A percentile compares a stretch with the other conserved stretches of the same genome.
phyloP scores from a whole-genome alignment of 2,113 vertebrate genomes.

The Corythoichthys haematopterus region DNA sequence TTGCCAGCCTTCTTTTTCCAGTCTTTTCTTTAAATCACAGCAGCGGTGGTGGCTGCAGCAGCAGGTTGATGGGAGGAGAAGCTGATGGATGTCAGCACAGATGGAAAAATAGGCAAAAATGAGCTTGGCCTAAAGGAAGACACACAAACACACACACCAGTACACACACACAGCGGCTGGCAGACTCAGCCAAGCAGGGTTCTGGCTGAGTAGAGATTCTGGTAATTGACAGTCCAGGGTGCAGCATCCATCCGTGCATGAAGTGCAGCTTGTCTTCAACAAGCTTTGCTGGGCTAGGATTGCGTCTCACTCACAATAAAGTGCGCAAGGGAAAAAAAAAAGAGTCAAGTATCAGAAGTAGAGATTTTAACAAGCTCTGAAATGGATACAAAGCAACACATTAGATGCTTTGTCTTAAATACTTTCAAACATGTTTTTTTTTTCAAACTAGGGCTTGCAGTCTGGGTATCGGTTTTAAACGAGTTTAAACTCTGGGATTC shows the following conservation, averaged over 20 bases:
- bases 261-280: conserved; percentile 16
- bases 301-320: neutral
- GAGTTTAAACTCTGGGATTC: neutral
- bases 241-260: conserved; percentile 21
- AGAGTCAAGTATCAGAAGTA: neutral
- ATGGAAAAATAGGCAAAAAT: conserved; percentile 22
- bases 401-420: neutral
- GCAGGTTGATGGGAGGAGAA: conserved; percentile 13
- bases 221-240: conserved; percentile 28
- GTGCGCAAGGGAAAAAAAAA: neutral
- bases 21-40: conserved; percentile 44
- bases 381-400: neutral
- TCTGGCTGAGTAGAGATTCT: conserved; percentile 13
- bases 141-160: conserved; percentile 1
- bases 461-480: neutral
- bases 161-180: neutral
- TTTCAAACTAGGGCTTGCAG: neutral
- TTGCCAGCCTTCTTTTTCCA: conserved; percentile 30
- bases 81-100: conserved; percentile 31
- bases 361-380: neutral
- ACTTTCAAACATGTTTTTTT: neutral
- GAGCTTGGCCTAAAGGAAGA: conserved; percentile 12
- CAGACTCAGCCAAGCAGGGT: conserved; percentile 13
- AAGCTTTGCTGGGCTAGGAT: conserved; percentile 5
- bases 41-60: conserved; percentile 3